Percentiles rank a stretch among this genome's conserved stretches.
phyloP scores from a whole-genome alignment of 2,888 invertebrate genomes.

The Phyto melanocephala region DNA sequence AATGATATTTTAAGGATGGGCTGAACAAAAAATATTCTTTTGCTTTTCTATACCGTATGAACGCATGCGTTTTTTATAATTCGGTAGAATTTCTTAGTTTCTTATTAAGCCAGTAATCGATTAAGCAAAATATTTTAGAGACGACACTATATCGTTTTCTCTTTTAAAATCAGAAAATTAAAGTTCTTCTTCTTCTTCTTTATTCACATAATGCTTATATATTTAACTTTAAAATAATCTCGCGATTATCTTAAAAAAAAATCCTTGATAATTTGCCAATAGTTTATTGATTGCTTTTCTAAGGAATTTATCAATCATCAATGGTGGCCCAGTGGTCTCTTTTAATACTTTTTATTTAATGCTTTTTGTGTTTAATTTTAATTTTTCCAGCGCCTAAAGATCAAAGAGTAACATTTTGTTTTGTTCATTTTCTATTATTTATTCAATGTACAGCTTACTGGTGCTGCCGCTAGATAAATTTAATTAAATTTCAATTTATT shows the following conservation, averaged over 20 bases:
- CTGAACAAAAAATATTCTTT: too few relatives aligned
- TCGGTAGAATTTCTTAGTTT: too few relatives aligned
- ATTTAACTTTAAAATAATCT: too few relatives aligned
- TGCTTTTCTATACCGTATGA: too few relatives aligned
- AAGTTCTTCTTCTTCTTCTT: neutral
- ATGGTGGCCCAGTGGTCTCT: constrained; percentile 15
- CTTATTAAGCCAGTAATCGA: too few relatives aligned
- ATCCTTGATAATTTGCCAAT: constrained; percentile 34
- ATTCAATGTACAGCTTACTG: neutral
- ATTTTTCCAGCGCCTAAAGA: constrained; percentile 58
- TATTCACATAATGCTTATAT: too few relatives aligned
- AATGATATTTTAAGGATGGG: too few relatives aligned
- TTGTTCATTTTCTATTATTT: constrained; percentile 58
- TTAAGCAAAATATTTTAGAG: too few relatives aligned
- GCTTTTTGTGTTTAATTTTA: neutral
- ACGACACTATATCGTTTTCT: too few relatives aligned
- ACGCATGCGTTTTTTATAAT: too few relatives aligned
- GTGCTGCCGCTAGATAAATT: constrained; percentile 44
- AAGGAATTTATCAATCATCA: constrained; percentile 42
- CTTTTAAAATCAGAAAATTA: too few relatives aligned
- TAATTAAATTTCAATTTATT: constrained; percentile 65
- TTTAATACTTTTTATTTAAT: neutral
- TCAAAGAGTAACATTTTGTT: constrained; percentile 60
- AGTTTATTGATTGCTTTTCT: neutral
- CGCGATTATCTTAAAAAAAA: neutral